Evolutionary conservation across 2,888 invertebrate species (phyloP).

Genomic region (Polymixis lichenea): DNA sequence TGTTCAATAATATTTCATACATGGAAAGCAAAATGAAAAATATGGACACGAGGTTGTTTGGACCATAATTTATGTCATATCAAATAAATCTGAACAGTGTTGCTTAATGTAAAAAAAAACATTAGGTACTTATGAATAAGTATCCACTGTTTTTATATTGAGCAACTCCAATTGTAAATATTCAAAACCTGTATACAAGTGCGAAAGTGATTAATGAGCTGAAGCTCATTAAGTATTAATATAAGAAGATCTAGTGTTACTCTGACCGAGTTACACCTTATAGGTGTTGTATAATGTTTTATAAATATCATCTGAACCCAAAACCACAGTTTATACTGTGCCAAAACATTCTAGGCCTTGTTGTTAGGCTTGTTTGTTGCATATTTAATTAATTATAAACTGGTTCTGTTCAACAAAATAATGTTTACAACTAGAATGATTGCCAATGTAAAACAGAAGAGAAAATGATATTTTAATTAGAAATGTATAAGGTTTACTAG

Average conservation of each 20-base stretch:
- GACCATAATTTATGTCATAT: background rate
- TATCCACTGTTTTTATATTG: too few relatives aligned
- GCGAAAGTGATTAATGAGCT: conserved; percentile 6
- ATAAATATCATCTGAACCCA: background rate
- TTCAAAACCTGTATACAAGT: background rate
- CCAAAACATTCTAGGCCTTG: conserved; percentile 2
- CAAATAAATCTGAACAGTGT: background rate
- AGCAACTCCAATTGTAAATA: background rate
- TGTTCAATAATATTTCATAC: background rate
- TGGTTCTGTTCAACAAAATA: background rate
- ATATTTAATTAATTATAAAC: background rate
- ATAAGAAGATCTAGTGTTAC: conserved; percentile 13
- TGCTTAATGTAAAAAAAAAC: background rate
- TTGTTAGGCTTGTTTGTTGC: too few relatives aligned
- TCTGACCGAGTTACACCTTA: conserved; percentile 11
- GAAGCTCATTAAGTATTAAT: background rate
- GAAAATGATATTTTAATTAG: background rate
- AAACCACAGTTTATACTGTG: too few relatives aligned
- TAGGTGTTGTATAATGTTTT: conserved; percentile 8
- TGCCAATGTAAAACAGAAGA: background rate
- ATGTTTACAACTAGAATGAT: background rate
- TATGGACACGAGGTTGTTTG: background rate
- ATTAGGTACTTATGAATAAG: too few relatives aligned
- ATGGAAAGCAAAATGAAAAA: background rate
- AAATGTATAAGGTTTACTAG: background rate